phyloP scores from a whole-genome alignment of 2,113 vertebrate genomes.

The Caracal caracal region DNA sequence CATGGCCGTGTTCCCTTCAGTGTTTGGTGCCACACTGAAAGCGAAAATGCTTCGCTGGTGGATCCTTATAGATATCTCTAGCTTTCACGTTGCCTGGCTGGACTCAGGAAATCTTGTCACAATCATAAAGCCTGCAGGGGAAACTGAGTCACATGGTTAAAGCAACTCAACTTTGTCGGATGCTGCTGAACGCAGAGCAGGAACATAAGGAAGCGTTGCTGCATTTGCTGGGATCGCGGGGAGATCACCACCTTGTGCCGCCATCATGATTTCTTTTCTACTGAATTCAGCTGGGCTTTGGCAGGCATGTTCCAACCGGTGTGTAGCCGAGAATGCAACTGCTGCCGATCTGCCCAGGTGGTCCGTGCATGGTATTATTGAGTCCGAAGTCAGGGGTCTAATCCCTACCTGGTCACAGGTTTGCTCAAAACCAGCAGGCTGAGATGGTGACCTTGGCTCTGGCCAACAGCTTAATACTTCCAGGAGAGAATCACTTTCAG shows the following conservation, averaged over 20 bases:
- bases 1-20: too few relatives aligned
- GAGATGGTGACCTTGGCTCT: background rate
- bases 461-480: background rate
- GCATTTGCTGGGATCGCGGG: accelerated
- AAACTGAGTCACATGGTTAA: background rate
- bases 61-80: background rate
- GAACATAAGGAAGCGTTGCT: background rate
- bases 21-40: background rate
- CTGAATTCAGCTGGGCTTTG: background rate
- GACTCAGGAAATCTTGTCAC: too few relatives aligned
- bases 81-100: background rate
- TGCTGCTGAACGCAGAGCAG: background rate
- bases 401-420: background rate
- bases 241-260: accelerated
- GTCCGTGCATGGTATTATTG: accelerated
- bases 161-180: accelerated
- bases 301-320: too few relatives aligned
- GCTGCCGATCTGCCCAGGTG: background rate
- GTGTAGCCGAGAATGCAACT: background rate
- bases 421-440: background rate
- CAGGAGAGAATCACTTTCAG: background rate
- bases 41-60: too few relatives aligned
- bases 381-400: background rate
- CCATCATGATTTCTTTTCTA: background rate
- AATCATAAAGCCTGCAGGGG: background rate